Base-by-base conservation (phyloP, 2,888 invertebrate species). In the Mesopsocus fuscifrons region DNA sequence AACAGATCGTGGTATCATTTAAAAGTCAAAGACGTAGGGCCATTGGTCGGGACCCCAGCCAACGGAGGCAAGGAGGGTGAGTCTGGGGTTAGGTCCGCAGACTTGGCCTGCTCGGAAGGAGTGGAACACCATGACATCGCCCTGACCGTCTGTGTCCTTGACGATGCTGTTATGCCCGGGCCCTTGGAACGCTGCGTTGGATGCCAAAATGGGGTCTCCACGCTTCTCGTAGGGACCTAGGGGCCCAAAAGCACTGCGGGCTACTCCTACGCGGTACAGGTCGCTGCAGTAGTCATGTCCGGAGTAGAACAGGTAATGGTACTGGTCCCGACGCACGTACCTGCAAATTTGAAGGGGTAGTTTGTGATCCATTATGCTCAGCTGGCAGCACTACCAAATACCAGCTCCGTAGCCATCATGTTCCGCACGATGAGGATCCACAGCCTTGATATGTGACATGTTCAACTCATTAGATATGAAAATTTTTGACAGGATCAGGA, bases 241-340 rank as follows among this genome's bases (percentile, higher is more conserved):
- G 20, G 20, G 6, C n/a, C 18, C 21, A 26, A 9, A 9, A 5
- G 4, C 4, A 11, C 20, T 5, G 4, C 6, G 3, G 5, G 38
- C 38, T 13, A 17, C 4, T 3, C 20, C 20, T 3, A 17, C 18
- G 21, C 9, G 5, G 18, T 38, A 38, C 8, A 6, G 6, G 11
- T 5, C 38, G 11, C 20, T 21, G 18, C 9, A 5, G 11, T 38
- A 38, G 8, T 6, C 18, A 38, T 18, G 9, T 9, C 38, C 38
- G 20, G 16, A 16, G 38, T 38, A 38, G 38, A 38, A 38, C n/a
- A 38, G 38, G 20, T 17, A 5, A 20, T 38, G 21, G 21, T 38
- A 18, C 9, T 21, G 9, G 18, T 18, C 20, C 5, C 20, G 6
- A 11, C 21, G 6, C 18, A 38, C 38, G 4, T 26, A 26, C n/a